phyloP scores from a whole-genome alignment of 2,888 invertebrate genomes.

The Nowickia ferox region DNA sequence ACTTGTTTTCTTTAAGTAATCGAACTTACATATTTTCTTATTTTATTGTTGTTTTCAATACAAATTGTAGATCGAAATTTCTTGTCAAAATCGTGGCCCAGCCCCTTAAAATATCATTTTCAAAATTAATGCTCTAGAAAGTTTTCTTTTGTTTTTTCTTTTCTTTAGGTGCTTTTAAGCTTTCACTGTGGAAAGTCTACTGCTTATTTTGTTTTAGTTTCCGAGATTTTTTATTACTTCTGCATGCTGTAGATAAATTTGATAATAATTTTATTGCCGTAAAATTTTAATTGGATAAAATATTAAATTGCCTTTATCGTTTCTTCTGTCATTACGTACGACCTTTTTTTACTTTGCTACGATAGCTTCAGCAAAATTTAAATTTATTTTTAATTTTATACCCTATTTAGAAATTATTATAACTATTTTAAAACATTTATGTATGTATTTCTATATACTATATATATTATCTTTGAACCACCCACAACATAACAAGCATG shows the following conservation, averaged over 20 bases:
- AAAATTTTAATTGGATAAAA: too few species aligned
- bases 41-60: too few species aligned
- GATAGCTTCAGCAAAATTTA: not conserved
- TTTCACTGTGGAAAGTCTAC: not conserved
- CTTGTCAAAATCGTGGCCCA: too few species aligned
- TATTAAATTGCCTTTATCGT: too few species aligned
- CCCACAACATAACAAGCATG: not conserved
- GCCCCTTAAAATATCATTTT: not conserved
- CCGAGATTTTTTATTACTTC: not conserved
- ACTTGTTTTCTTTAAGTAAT: too few species aligned
- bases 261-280: not conserved
- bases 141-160: not conserved
- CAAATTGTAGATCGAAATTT: too few species aligned
- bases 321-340: too few species aligned
- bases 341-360: not conserved
- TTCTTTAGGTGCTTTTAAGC: not conserved
- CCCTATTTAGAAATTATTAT: not conserved
- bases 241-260: not conserved
- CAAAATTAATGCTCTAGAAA: not conserved
- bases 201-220: not conserved
- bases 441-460: not conserved
- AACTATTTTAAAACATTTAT: not conserved
- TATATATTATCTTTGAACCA: not conserved
- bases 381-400: not conserved
- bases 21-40: too few species aligned